Conservation (phyloP, 2,797 vertebrate species). For the Pantherophis alleghaniensis region DNA sequence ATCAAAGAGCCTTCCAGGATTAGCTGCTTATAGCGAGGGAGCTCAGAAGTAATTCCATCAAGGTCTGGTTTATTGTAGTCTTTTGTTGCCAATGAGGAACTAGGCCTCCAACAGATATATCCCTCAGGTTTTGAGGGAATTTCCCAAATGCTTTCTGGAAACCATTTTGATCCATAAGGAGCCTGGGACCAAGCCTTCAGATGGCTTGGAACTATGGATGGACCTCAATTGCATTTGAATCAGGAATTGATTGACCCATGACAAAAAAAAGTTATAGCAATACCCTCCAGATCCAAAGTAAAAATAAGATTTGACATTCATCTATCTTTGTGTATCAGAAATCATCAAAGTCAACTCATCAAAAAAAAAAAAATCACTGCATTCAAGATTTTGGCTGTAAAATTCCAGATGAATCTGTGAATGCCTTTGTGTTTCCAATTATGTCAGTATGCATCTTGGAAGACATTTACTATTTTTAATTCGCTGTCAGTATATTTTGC, state of each 20-base stretch:
- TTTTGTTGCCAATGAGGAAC: background rate
- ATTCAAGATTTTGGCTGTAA: background rate
- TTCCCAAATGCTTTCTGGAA: background rate
- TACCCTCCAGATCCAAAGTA: background rate
- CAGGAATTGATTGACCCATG: background rate
- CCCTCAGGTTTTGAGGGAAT: background rate
- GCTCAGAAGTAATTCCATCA: background rate
- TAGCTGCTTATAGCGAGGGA: background rate
- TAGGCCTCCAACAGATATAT: background rate
- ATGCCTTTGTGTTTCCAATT: slow-evolving; percentile 6
- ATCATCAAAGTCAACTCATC: background rate
- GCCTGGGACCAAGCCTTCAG: background rate
- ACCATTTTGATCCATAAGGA: background rate
- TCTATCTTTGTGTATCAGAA: background rate
- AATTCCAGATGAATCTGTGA: background rate
- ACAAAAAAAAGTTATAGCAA: background rate
- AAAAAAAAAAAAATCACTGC: background rate
- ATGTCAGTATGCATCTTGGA: slow-evolving; percentile 10
- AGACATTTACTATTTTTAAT: slow-evolving; percentile 27
- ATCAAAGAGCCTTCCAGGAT: background rate
- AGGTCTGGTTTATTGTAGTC: background rate
- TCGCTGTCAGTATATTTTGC: slow-evolving; percentile 27
- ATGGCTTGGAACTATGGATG: background rate
- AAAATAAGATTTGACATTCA: background rate
- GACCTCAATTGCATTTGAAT: background rate